These are phyloP conservation scores for Scytalopus superciliaris DNA, from an alignment of 2,113 vertebrate genomes.

Conservation along the genomic window DNA sequence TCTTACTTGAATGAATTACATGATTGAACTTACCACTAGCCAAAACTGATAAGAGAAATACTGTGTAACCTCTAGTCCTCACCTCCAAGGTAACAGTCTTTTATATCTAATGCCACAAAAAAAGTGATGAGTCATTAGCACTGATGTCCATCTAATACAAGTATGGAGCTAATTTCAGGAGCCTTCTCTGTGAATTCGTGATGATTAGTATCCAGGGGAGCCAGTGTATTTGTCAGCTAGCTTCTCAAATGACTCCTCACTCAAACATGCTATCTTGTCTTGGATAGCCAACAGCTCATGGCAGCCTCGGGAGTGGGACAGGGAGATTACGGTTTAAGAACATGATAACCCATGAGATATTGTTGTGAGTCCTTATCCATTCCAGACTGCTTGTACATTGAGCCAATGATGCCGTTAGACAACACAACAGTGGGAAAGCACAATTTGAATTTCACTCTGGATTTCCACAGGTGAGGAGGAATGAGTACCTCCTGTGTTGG, in stretches of 20 bases:
- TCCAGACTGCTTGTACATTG: conserved; percentile 87
- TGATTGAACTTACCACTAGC: background rate
- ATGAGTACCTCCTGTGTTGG: background rate
- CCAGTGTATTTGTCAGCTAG: background rate
- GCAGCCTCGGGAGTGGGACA: background rate
- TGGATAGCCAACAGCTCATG: background rate
- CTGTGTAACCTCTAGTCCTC: background rate
- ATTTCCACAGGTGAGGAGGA: conserved; percentile 87
- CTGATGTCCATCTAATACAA: background rate
- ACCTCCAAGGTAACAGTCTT: background rate
- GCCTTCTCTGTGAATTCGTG: background rate
- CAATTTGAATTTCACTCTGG: conserved; percentile 82
- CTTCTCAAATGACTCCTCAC: background rate
- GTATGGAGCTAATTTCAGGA: background rate
- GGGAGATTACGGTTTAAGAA: conserved; percentile 25
- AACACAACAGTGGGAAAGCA: conserved; percentile 48
- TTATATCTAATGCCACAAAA: background rate
- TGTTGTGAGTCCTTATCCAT: conserved; percentile 36
- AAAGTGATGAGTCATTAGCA: background rate
- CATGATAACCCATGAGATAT: background rate
- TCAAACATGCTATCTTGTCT: background rate
- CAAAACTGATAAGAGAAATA: background rate
- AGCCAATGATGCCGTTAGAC: conserved; percentile 62
- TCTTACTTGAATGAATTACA: too few species aligned
- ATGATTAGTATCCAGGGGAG: background rate